Percentiles rank a stretch among this genome's conserved stretches.
phyloP scores from a whole-genome alignment of 92 coral and sea anemone species.

The Epizoanthus illoricatus region DNA sequence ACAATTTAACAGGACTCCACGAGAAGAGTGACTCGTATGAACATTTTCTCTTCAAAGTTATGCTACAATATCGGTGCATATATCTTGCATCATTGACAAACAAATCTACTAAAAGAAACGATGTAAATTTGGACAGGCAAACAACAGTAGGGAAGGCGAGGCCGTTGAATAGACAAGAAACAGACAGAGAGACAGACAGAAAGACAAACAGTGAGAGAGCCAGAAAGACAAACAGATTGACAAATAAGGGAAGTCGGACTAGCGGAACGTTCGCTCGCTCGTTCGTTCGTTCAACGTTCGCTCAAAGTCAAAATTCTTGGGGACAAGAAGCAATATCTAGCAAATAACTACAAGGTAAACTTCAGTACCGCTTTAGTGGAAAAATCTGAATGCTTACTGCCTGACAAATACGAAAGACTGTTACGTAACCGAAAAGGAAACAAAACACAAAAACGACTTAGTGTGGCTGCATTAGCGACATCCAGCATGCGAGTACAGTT shows the following conservation, averaged over 20 bases:
- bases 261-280: not conserved
- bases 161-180: not conserved
- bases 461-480: too few relatives aligned
- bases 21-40: not conserved
- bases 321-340: slow-evolving; percentile 22
- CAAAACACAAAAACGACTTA: too few relatives aligned
- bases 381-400: too few relatives aligned
- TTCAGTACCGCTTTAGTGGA: too few relatives aligned
- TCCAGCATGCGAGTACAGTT: too few relatives aligned
- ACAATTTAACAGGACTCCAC: not conserved
- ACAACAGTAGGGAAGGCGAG: too few relatives aligned
- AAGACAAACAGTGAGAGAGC: not conserved
- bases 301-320: not conserved
- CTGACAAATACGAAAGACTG: too few relatives aligned
- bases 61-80: not conserved
- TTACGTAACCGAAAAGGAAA: too few relatives aligned
- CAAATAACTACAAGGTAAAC: not conserved
- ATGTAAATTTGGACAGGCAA: not conserved
- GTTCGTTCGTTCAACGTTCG: not conserved
- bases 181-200: not conserved
- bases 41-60: slow-evolving; percentile 5
- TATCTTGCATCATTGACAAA: not conserved
- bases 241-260: not conserved
- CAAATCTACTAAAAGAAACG: not conserved
- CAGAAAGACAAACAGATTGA: not conserved